Conservation (phyloP, 2,888 invertebrate species). For the Phlogophora meticulosa region DNA sequence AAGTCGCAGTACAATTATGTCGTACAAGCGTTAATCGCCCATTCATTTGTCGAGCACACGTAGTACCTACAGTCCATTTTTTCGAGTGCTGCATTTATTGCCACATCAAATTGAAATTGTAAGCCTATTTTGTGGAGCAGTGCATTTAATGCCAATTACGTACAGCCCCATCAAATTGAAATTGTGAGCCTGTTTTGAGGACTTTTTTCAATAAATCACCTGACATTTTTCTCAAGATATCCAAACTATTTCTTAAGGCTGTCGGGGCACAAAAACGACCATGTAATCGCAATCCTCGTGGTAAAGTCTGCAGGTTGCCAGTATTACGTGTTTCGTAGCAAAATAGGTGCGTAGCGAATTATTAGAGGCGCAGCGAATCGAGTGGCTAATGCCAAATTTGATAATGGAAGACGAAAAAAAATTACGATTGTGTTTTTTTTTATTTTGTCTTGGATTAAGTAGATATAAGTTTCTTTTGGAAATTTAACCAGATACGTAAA, state of each 20-base stretch:
- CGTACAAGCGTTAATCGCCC: too few species aligned
- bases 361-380: constrained; percentile 42
- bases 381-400: constrained; percentile 49
- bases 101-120: too few species aligned
- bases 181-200: background rate
- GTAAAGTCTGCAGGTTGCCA: constrained; percentile 68
- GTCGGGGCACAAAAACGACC: constrained; percentile 53
- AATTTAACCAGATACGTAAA: background rate
- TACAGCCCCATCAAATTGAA: too few species aligned
- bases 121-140: too few species aligned
- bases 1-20: too few species aligned
- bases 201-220: constrained; percentile 29
- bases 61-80: too few species aligned
- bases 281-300: constrained; percentile 80
- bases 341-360: constrained; percentile 53
- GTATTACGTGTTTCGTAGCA: constrained; percentile 36
- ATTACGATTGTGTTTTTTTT: background rate
- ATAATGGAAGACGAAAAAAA: background rate
- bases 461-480: background rate
- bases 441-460: background rate
- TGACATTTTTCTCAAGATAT: constrained; percentile 37
- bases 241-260: constrained; percentile 4
- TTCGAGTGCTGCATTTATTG: too few species aligned
- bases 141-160: too few species aligned
- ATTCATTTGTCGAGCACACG: too few species aligned